phyloP scores from a whole-genome alignment of 2,113 vertebrate species.

The Bufo gargarizans region DNA sequence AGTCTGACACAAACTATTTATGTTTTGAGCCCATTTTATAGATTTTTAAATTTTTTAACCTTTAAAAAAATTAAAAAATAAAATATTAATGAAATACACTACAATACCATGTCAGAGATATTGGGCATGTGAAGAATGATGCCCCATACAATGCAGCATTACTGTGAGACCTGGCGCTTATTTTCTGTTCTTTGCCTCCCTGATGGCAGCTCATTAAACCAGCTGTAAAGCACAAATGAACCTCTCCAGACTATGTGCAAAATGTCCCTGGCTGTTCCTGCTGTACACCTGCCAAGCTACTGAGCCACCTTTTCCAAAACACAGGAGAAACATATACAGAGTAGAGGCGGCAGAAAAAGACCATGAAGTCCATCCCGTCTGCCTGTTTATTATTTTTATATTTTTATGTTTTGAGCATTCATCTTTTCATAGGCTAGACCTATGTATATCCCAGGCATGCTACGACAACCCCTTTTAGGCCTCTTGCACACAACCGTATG shows the following conservation, averaged over 20 bases:
- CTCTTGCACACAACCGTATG: too few species aligned
- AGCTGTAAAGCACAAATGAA: background rate
- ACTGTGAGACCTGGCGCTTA: background rate
- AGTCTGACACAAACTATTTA: too few species aligned
- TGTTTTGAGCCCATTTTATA: too few species aligned
- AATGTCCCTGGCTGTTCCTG: background rate
- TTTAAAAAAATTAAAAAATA: too few species aligned
- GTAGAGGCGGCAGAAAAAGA: background rate
- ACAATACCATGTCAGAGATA: background rate
- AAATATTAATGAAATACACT: background rate
- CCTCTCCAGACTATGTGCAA: background rate
- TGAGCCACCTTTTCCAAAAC: slow-evolving; percentile 1
- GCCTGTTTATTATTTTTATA: background rate
- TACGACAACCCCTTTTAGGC: too few species aligned
- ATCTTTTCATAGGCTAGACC: background rate
- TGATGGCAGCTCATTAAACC: background rate
- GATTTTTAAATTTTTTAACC: too few species aligned
- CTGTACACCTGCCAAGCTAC: background rate
- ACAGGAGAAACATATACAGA: background rate
- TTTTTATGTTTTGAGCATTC: background rate
- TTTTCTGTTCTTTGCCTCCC: background rate
- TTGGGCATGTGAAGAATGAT: background rate
- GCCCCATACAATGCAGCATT: background rate
- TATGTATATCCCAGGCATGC: too few species aligned
- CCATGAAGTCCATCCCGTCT: background rate